Conservation (phyloP, 2,113 vertebrate genomes). For the Anser cygnoides region DNA sequence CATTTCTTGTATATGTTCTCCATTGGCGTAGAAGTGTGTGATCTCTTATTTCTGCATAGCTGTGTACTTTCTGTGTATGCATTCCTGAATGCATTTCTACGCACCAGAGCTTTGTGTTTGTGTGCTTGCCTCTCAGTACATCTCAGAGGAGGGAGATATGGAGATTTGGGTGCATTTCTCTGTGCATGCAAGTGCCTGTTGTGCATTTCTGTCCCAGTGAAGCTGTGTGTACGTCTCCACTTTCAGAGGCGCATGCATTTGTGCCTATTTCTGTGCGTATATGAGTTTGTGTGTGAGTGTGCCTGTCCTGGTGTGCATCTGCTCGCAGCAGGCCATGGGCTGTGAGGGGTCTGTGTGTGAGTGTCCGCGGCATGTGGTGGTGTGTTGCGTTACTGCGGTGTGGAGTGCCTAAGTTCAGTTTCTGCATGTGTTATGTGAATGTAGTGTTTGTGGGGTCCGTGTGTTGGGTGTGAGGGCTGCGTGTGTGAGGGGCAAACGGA, state of each 20-base stretch:
- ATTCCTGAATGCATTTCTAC: rapidly evolving
- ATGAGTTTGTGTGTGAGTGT: neutral
- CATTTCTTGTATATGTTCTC: rapidly evolving
- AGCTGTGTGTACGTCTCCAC: neutral
- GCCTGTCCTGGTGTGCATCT: neutral
- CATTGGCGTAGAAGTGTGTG: rapidly evolving
- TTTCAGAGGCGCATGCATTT: neutral
- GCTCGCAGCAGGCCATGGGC: neutral
- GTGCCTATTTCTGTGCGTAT: neutral
- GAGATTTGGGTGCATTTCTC: rapidly evolving
- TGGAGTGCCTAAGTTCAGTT: rapidly evolving
- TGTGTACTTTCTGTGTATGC: rapidly evolving
- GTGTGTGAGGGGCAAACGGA: too few relatives aligned
- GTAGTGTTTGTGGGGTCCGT: neutral
- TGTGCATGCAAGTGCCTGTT: rapidly evolving
- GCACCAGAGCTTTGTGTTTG: neutral
- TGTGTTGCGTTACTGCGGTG: rapidly evolving
- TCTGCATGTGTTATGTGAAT: rapidly evolving
- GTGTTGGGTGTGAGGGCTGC: too few relatives aligned
- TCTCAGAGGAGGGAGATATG: rapidly evolving
- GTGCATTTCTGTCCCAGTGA: rapidly evolving
- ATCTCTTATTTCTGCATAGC: neutral
- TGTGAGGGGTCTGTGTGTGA: neutral
- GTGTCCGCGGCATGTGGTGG: too few relatives aligned
- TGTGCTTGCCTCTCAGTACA: rapidly evolving